Conservation (phyloP, 2,113 vertebrate genomes). For the Sphyrna mokarran region DNA sequence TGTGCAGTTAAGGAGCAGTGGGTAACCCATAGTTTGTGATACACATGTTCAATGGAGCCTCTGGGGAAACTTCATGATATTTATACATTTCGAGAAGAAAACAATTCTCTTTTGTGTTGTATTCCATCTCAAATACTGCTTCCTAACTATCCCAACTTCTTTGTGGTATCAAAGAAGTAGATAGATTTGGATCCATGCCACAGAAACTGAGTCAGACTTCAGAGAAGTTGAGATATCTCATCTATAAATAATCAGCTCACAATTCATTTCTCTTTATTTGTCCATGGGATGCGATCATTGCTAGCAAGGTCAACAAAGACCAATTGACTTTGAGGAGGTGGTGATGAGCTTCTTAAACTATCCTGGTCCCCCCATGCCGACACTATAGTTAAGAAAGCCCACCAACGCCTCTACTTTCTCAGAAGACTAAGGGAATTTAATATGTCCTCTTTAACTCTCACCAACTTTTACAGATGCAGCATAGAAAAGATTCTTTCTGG, state of each 20-base stretch:
- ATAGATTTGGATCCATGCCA: neutral
- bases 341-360: too few species aligned
- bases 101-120: neutral
- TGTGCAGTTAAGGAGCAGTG: neutral
- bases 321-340: too few species aligned
- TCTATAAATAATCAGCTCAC: neutral
- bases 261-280: neutral
- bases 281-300: too few species aligned
- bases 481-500: too few species aligned
- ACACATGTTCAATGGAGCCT: neutral
- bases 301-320: too few species aligned
- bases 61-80: neutral
- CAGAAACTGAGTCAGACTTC: neutral
- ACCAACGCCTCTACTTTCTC: too few species aligned
- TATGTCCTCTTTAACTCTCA: too few species aligned
- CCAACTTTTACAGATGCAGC: too few species aligned
- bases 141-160: neutral
- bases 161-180: neutral
- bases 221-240: neutral
- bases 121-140: neutral
- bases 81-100: neutral
- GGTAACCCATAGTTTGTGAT: neutral
- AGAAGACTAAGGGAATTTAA: too few species aligned
- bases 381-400: too few species aligned
- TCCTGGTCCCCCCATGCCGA: too few species aligned